Evolutionary conservation across 2,888 invertebrate species (phyloP).

Genomic region (Acanthacorydalis orientalis): DNA sequence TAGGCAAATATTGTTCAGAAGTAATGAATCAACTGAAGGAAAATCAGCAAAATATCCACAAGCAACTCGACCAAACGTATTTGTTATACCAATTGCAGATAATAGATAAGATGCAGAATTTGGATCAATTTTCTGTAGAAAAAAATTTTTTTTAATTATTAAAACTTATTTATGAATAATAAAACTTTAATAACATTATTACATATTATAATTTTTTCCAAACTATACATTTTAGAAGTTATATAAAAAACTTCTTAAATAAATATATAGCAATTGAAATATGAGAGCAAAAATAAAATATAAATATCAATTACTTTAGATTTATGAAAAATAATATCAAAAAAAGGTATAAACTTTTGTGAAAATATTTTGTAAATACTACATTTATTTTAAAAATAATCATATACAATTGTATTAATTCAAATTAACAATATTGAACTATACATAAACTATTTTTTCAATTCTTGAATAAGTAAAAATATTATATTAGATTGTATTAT

Average conservation of each 20-base stretch:
- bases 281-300: too few relatives aligned
- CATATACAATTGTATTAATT: too few relatives aligned
- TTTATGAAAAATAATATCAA: too few relatives aligned
- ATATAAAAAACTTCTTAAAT: too few relatives aligned
- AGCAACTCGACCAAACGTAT: slow-evolving; percentile 79
- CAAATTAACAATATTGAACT: too few relatives aligned
- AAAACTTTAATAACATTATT: not conserved
- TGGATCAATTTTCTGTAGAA: slow-evolving; percentile 46
- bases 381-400: too few relatives aligned
- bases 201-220: not conserved
- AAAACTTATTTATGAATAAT: too few relatives aligned
- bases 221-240: not conserved
- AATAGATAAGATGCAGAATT: slow-evolving; percentile 57
- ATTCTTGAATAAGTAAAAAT: not conserved
- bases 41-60: slow-evolving; percentile 87
- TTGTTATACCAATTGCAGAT: slow-evolving; percentile 82
- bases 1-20: slow-evolving; percentile 86
- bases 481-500: not conserved
- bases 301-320: too few relatives aligned
- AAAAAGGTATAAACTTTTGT: too few relatives aligned
- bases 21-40: slow-evolving; percentile 76
- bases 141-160: not conserved
- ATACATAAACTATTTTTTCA: too few relatives aligned
- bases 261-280: too few relatives aligned
- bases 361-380: too few relatives aligned